Evolutionary conservation across 2,888 invertebrate species (phyloP).

Genomic region (Philereme transversata): DNA sequence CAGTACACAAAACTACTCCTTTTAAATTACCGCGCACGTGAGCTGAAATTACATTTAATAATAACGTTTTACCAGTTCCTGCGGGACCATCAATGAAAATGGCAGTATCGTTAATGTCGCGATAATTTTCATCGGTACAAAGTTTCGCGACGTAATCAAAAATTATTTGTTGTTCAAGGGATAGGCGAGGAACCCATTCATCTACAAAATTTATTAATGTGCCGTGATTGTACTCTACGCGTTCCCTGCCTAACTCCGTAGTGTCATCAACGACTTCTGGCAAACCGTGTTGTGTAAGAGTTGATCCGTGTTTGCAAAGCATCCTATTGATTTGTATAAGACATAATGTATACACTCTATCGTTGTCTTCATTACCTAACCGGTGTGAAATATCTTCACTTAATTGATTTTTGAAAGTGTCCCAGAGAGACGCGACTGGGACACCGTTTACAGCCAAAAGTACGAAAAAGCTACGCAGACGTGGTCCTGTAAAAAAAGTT

Average conservation of each 20-base stretch:
- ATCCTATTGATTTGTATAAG: background rate
- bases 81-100: no score
- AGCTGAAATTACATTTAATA: constrained; percentile 2
- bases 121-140: background rate
- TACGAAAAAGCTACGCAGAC: no score
- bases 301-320: constrained; percentile 3
- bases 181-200: no score
- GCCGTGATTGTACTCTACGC: constrained; percentile 4
- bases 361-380: no score
- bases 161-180: no score
- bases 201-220: background rate
- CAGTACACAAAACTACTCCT: no score
- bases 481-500: constrained; percentile 1
- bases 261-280: background rate
- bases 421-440: background rate
- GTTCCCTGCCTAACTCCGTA: constrained; percentile 10
- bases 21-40: no score
- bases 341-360: no score
- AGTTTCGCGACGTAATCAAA: no score
- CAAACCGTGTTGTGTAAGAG: background rate
- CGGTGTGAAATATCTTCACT: constrained; percentile 1
- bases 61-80: constrained; percentile 3
- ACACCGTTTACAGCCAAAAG: no score
- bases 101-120: background rate
- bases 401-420: constrained; percentile 1